phyloP scores from a whole-genome alignment of 2,797 vertebrate genomes.

The Ctenopoma multispine region DNA sequence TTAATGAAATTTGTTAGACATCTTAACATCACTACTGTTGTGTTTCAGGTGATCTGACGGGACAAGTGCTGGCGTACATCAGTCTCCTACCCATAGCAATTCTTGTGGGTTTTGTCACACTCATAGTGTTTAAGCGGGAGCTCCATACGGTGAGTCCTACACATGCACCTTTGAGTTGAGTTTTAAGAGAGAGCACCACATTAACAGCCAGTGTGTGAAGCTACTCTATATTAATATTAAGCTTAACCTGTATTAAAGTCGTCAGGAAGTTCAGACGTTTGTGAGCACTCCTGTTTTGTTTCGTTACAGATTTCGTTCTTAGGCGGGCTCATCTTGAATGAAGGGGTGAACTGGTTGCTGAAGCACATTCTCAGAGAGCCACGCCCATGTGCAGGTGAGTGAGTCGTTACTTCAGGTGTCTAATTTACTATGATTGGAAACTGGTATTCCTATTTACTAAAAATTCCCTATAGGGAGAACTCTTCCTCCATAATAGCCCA shows the following conservation, averaged over 20 bases:
- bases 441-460: not conserved
- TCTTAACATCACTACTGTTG: slow-evolving; percentile 24
- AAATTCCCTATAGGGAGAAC: not conserved
- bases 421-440: not conserved
- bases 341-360: slow-evolving; percentile 96
- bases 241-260: not conserved
- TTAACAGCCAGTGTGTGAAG: not conserved
- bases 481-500: not conserved
- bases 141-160: slow-evolving; percentile 93
- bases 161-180: not conserved
- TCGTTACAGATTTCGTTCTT: slow-evolving; percentile 94
- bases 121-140: slow-evolving; percentile 98
- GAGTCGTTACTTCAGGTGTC: not conserved
- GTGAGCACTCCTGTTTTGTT: not conserved
- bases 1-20: not conserved
- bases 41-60: slow-evolving; percentile 91
- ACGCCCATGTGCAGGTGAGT: slow-evolving; percentile 93
- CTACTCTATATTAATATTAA: too few relatives aligned
- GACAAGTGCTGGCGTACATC: slow-evolving; percentile 92
- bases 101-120: slow-evolving; percentile 94
- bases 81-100: slow-evolving; percentile 94
- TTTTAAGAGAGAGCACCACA: not conserved
- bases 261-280: not conserved
- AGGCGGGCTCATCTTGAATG: slow-evolving; percentile 92
- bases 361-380: slow-evolving; percentile 96